These are phyloP conservation scores for Saturnia pavonia DNA, from an alignment of 2,888 invertebrate species.

Conservation along the genomic window DNA sequence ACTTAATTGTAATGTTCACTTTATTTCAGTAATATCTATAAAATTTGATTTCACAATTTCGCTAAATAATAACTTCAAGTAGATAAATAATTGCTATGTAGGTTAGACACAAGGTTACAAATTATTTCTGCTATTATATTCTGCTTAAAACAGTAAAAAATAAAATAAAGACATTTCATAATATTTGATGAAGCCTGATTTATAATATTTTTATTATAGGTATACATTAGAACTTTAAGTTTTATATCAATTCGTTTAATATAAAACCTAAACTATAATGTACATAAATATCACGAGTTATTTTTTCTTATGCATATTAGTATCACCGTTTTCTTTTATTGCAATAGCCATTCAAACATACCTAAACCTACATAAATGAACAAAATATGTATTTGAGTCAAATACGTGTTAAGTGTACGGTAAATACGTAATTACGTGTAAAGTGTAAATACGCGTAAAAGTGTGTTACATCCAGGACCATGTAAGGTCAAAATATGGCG, in stretches of 20 bases:
- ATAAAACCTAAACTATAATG: too few species aligned
- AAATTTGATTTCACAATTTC: slow-evolving; percentile 20
- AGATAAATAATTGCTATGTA: slow-evolving; percentile 24
- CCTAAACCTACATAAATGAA: neutral
- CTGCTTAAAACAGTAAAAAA: neutral
- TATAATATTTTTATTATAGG: neutral
- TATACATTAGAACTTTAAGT: neutral
- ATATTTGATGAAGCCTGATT: neutral
- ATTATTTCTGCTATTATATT: slow-evolving; percentile 21
- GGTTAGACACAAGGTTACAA: slow-evolving; percentile 29
- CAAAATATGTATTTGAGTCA: neutral
- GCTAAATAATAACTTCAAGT: slow-evolving; percentile 20
- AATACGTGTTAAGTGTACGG: too few species aligned
- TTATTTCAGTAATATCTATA: slow-evolving; percentile 3
- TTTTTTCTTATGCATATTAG: too few species aligned
- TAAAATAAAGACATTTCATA: slow-evolving; percentile 16
- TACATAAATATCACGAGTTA: too few species aligned
- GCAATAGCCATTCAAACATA: too few species aligned
- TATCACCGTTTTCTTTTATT: too few species aligned
- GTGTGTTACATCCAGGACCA: neutral
- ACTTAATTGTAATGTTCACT: slow-evolving; percentile 2
- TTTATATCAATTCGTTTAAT: neutral
- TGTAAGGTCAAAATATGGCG: neutral
- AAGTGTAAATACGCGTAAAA: too few species aligned
- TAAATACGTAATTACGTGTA: too few species aligned